Evolutionary conservation across 2,797 vertebrate species (phyloP).

Genomic region (Molossus alvarezi): DNA sequence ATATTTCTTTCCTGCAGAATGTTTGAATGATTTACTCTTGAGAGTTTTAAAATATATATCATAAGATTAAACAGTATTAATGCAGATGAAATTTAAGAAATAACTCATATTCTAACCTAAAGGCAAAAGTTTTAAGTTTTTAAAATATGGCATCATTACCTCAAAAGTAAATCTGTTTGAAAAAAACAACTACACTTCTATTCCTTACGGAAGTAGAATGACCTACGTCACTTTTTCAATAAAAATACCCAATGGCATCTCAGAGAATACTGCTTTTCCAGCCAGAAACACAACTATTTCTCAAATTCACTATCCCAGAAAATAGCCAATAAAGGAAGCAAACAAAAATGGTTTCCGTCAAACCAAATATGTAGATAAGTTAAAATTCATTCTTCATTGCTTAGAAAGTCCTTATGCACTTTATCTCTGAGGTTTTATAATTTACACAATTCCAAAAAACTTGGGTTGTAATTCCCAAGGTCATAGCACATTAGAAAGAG

Average conservation of each 20-base stretch:
- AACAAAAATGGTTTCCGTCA: slow-evolving; percentile 52
- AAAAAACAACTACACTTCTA: slow-evolving; percentile 15
- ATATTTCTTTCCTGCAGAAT: slow-evolving; percentile 42
- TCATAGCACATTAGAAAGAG: not conserved
- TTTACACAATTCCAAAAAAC: slow-evolving; percentile 29
- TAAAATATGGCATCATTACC: slow-evolving; percentile 9
- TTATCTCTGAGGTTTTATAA: slow-evolving; percentile 57
- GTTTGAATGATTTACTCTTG: slow-evolving; percentile 37
- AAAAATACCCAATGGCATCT: slow-evolving; percentile 54
- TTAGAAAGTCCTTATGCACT: slow-evolving; percentile 14
- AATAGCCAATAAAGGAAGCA: slow-evolving; percentile 24
- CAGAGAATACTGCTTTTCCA: slow-evolving; percentile 56
- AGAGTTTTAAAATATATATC: slow-evolving; percentile 16
- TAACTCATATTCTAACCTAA: slow-evolving; percentile 37
- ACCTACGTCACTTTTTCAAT: slow-evolving; percentile 44
- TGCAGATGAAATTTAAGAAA: slow-evolving; percentile 60
- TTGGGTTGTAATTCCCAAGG: slow-evolving; percentile 48
- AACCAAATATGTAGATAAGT: slow-evolving; percentile 50
- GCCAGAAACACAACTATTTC: slow-evolving; percentile 29
- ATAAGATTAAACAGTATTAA: slow-evolving; percentile 57
- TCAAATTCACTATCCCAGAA: slow-evolving; percentile 43
- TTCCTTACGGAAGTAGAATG: not conserved
- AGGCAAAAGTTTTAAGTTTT: slow-evolving; percentile 45
- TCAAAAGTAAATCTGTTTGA: slow-evolving; percentile 59
- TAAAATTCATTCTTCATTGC: slow-evolving; percentile 58